Base-by-base conservation (phyloP, 2,888 invertebrate genomes). In the Strigamia crassipes region DNA sequence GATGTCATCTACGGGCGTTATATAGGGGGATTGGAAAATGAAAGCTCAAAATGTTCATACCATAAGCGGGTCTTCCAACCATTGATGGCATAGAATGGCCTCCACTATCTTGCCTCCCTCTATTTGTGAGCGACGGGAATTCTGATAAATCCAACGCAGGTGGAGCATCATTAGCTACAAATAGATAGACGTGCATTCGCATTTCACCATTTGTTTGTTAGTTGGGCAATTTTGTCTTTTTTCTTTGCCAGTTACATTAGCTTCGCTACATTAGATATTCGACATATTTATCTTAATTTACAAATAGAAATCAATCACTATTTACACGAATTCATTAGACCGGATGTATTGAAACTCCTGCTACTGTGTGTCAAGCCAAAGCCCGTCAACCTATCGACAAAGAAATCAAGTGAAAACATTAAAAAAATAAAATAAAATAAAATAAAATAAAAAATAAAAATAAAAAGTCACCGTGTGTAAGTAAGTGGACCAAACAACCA, bases 1-100 rank as follows among this genome's bases (percentile, higher is more conserved):
- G 51, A 51, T 51, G 51, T 51, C 51, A n/a, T n/a, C 51, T 51
- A 51, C 4, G n/a, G 51, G n/a, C 1, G 34, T 34, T 34, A 5
- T 34, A 34, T 5, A 34, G 4, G 34, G 34, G 6, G 34, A 3
- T 34, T 34, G 3, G 6, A 6, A 34, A 34, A 34, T n/a, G n/a
- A n/a, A n/a, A n/a, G n/a, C 10, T 5, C 41, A 10, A 41, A 41
- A 8, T 41, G 38, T 27, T 89, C 90, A 90, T 89, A 94, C 94
- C 96, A 91, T 96, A 96, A 89, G 96, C 95, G 91, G 96, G 95
- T 90, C 94, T 94, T 88, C 95, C 95, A 85, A 95, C 94, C 90
- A 95, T 94, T 83, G 94, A 83, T 38, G 84, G 83, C 82, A 85
- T 82, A 21, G 83, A 77, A 66, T 66, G 66, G 21, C 81, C 84